phyloP scores from a whole-genome alignment of 2,888 invertebrate genomes.

The Anodontia alba region DNA sequence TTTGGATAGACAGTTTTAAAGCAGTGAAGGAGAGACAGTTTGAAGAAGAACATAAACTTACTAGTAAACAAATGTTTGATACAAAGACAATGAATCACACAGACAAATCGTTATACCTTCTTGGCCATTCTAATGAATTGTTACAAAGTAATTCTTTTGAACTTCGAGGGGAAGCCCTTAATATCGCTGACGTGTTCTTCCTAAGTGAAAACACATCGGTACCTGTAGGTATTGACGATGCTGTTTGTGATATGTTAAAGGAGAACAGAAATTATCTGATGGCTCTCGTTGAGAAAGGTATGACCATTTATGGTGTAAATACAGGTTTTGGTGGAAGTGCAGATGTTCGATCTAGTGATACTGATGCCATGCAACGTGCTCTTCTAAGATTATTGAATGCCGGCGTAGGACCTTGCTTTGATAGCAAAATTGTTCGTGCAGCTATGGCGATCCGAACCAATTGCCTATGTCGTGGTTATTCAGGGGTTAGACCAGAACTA shows the following conservation, averaged over 20 bases:
- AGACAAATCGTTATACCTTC: no score
- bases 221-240: background rate
- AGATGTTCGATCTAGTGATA: constrained; percentile 30
- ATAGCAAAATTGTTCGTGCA: constrained; percentile 11
- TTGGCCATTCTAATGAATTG: no score
- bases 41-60: no score
- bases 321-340: constrained; percentile 45
- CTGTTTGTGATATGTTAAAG: background rate
- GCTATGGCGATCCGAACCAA: constrained; percentile 30
- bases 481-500: constrained; percentile 62
- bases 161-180: no score
- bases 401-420: constrained; percentile 33
- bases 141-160: no score
- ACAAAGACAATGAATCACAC: no score
- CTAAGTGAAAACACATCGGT: constrained; percentile 2
- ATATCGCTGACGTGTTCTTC: no score
- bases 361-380: constrained; percentile 30
- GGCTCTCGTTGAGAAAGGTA: constrained; percentile 22
- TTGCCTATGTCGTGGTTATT: constrained; percentile 31
- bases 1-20: no score
- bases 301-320: constrained; percentile 37
- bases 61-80: no score
- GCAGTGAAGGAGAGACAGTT: no score
- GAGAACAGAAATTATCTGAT: constrained; percentile 21
- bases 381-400: constrained; percentile 34